A percentile compares a stretch with the other conserved stretches of the same genome.
Conservation (phyloP, 2,113 vertebrate species). For the Archilochus colubris region DNA sequence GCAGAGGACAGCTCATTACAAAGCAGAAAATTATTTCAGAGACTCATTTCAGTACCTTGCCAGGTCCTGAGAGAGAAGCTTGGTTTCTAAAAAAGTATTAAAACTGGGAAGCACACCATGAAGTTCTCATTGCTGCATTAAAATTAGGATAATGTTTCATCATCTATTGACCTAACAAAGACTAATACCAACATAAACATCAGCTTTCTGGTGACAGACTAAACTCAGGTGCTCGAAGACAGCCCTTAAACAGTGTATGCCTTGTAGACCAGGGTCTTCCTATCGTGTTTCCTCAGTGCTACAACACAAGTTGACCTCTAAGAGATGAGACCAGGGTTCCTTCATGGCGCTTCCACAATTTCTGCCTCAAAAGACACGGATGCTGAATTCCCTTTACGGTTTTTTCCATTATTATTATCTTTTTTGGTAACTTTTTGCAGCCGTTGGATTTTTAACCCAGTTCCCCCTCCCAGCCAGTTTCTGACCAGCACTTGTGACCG, state of each 20-base stretch:
- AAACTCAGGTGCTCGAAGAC: rapidly evolving
- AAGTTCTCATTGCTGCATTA: neutral
- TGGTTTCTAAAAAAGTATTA: neutral
- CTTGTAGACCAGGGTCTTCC: too few relatives aligned
- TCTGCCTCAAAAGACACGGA: rapidly evolving
- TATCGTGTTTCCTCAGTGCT: rapidly evolving
- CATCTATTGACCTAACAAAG: neutral
- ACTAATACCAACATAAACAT: neutral
- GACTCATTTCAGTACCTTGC: neutral
- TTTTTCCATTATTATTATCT: too few relatives aligned
- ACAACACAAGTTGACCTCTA: rapidly evolving
- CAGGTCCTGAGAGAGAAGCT: neutral
- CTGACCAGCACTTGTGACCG: rapidly evolving
- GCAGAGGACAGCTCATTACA: neutral
- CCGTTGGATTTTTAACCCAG: rapidly evolving
- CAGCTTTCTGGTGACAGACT: neutral
- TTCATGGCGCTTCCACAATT: rapidly evolving
- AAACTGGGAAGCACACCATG: rapidly evolving
- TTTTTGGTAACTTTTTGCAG: rapidly evolving
- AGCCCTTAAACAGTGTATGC: rapidly evolving
- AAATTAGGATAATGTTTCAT: rapidly evolving
- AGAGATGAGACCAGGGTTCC: rapidly evolving
- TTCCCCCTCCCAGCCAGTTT: rapidly evolving
- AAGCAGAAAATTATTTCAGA: neutral
- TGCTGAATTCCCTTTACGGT: neutral